phyloP scores from a whole-genome alignment of 2,888 invertebrate species.

The Drosophila conformis region DNA sequence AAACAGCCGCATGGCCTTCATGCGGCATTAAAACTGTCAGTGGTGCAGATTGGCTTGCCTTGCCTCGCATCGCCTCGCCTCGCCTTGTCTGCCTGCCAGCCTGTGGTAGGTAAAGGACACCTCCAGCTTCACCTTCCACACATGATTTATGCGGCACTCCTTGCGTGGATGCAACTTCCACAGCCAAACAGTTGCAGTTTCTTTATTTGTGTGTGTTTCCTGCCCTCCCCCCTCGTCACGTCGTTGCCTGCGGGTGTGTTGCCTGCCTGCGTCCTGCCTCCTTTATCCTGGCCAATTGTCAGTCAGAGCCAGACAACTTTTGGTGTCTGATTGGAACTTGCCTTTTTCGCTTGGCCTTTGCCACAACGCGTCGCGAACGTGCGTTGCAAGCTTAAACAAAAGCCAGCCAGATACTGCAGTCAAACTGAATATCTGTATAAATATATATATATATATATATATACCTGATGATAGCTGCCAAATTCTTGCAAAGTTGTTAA shows the following conservation, averaged over 20 bases:
- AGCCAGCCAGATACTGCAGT: conserved; percentile 25
- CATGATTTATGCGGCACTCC: conserved; percentile 18
- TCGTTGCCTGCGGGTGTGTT: conserved; percentile 20
- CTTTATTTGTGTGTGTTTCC: conserved; percentile 25
- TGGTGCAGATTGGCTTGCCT: conserved; percentile 61
- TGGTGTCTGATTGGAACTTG: conserved; percentile 65
- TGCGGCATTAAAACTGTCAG: conserved; percentile 84
- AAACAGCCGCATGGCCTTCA: conserved; percentile 65
- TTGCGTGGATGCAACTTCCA: conserved; percentile 13
- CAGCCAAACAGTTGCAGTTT: conserved; percentile 76
- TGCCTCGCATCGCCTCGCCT: background rate
- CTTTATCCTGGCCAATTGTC: conserved; percentile 72
- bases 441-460: background rate
- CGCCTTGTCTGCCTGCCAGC: conserved; percentile 14
- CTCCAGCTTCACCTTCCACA: conserved; percentile 43
- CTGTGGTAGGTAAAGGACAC: conserved; percentile 77
- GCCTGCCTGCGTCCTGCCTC: background rate
- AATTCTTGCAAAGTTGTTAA: background rate
- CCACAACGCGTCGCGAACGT: conserved; percentile 64
- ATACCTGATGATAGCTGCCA: background rate
- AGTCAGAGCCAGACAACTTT: conserved; percentile 54
- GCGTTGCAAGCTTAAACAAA: conserved; percentile 79
- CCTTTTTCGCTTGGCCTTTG: conserved; percentile 49
- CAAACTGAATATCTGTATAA: background rate
- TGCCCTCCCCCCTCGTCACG: background rate